These are phyloP conservation scores for Acanthurus tractus DNA, from an alignment of 2,797 vertebrate genomes.

Conservation along the genomic window DNA sequence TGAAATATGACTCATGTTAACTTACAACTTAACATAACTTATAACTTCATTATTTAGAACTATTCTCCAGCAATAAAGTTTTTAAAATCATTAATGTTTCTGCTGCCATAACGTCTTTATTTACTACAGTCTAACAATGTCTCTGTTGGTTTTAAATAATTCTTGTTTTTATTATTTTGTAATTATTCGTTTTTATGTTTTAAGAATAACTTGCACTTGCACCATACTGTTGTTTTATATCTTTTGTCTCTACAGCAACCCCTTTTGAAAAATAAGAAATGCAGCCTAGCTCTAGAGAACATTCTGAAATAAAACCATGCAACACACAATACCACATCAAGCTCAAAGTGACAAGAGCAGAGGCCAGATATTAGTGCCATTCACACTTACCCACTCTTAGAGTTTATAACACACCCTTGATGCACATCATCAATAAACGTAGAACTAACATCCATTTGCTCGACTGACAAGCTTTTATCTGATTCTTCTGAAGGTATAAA, in stretches of 20 bases:
- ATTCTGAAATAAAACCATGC: slow-evolving; percentile 35
- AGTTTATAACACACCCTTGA: slow-evolving; percentile 25
- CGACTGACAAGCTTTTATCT: slow-evolving; percentile 23
- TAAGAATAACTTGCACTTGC: neutral
- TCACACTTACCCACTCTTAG: slow-evolving; percentile 44
- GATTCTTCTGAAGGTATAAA: slow-evolving; percentile 16
- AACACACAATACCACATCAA: slow-evolving; percentile 8
- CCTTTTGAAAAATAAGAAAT: slow-evolving; percentile 1
- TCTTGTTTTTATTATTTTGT: neutral
- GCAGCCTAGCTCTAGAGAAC: neutral
- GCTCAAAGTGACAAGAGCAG: slow-evolving; percentile 15
- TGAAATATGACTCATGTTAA: no score
- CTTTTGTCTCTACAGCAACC: neutral
- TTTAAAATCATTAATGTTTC: neutral
- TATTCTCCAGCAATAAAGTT: no score
- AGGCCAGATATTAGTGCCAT: neutral
- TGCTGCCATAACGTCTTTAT: no score
- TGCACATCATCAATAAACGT: slow-evolving; percentile 6
- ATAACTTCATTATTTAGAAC: no score
- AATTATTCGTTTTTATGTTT: neutral
- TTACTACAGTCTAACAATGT: neutral
- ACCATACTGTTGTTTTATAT: neutral
- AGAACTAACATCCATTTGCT: slow-evolving; percentile 15
- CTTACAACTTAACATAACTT: no score
- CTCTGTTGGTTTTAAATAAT: neutral